phyloP scores from a whole-genome alignment of 2,797 vertebrate species.

The Darevskia mixta region DNA sequence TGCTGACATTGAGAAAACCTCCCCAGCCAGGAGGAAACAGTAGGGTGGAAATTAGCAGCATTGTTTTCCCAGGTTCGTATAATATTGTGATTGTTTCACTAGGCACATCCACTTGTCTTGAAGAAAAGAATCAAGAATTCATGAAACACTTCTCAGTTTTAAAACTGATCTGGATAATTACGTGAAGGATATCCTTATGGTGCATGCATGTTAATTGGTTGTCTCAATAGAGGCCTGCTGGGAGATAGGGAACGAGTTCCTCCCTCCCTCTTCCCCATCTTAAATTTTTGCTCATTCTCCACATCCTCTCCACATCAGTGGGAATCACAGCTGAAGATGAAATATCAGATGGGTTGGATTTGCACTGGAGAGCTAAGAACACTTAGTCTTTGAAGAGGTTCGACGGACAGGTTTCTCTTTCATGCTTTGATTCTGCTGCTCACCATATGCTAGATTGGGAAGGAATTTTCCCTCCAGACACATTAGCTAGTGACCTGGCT shows the following conservation, averaged over 20 bases:
- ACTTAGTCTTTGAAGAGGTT: not conserved
- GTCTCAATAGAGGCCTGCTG: not conserved
- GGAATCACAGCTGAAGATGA: not conserved
- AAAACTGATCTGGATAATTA: slow-evolving; percentile 8
- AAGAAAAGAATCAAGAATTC: slow-evolving; percentile 21
- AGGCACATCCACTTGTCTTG: slow-evolving; percentile 1
- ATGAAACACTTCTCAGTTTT: slow-evolving; percentile 13
- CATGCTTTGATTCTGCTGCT: slow-evolving; percentile 8
- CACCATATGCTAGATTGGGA: not conserved
- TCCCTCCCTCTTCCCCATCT: not conserved
- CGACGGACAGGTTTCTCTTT: slow-evolving; percentile 1
- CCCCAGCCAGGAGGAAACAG: slow-evolving; percentile 1
- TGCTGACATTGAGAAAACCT: slow-evolving; percentile 9
- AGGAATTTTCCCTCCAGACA: not conserved
- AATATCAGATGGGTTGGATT: not conserved
- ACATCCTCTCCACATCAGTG: not conserved
- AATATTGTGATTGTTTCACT: slow-evolving; percentile 17
- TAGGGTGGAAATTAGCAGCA: not conserved
- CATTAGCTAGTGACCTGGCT: not conserved
- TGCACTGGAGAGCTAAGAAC: not conserved
- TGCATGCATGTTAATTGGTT: slow-evolving; percentile 20
- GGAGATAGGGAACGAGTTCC: not conserved
- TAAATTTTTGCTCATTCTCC: slow-evolving; percentile 1
- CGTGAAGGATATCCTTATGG: slow-evolving; percentile 1
- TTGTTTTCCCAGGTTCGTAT: not conserved